Evolutionary conservation across 2,888 invertebrate genomes (phyloP).

Genomic region (Timandra comae): DNA sequence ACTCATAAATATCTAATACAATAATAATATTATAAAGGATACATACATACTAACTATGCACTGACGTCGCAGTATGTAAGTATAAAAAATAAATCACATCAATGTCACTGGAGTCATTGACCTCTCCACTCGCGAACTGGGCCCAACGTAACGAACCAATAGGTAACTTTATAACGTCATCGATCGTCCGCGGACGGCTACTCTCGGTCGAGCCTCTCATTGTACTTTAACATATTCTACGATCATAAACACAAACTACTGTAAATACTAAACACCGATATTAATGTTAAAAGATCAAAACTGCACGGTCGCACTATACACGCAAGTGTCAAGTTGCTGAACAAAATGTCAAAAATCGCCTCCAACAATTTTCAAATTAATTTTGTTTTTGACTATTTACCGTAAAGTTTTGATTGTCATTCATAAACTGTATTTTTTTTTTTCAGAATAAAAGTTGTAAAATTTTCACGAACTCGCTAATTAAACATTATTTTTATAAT

Average conservation of each 20-base stretch:
- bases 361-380: too few relatives aligned
- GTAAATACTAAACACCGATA: constrained; percentile 56
- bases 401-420: too few relatives aligned
- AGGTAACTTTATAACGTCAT: constrained; percentile 58
- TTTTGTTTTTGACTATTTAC: too few relatives aligned
- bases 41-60: constrained; percentile 51
- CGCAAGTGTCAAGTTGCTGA: too few relatives aligned
- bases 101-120: constrained; percentile 34
- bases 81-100: constrained; percentile 67
- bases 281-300: constrained; percentile 27
- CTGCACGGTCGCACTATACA: background rate
- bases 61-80: constrained; percentile 59
- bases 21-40: constrained; percentile 50
- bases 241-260: constrained; percentile 51
- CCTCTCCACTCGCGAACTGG: constrained; percentile 29
- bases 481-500: too few relatives aligned
- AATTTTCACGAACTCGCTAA: too few relatives aligned
- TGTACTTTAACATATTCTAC: constrained; percentile 50
- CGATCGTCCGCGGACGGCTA: constrained; percentile 26
- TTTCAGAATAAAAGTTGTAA: too few relatives aligned
- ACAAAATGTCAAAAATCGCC: too few relatives aligned
- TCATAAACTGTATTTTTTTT: too few relatives aligned
- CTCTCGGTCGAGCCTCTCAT: constrained; percentile 56
- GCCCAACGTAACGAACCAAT: constrained; percentile 57
- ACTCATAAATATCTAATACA: constrained; percentile 49